These are phyloP conservation scores for Cheilosia impressa DNA, from an alignment of 2,888 invertebrate genomes.

Conservation along the genomic window DNA sequence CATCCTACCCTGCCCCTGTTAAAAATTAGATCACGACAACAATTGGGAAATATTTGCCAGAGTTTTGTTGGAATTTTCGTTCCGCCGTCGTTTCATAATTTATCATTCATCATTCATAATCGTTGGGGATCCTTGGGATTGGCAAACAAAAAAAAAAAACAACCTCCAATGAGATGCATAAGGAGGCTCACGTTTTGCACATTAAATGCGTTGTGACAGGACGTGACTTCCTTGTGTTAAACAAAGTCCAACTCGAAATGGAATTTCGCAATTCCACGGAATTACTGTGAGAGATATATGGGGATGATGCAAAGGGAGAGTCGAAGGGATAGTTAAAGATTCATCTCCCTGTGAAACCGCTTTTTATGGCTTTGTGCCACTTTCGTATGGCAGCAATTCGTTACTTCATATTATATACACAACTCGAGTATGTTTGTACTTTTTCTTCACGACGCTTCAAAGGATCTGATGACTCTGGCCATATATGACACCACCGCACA, in stretches of 20 bases:
- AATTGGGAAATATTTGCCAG: conserved; percentile 67
- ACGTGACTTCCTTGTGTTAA: conserved; percentile 77
- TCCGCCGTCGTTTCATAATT: conserved; percentile 19
- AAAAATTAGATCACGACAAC: conserved; percentile 72
- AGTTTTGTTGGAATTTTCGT: conserved; percentile 53
- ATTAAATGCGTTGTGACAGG: conserved; percentile 77
- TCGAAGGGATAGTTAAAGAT: conserved; percentile 58
- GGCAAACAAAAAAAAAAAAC: conserved; percentile 1
- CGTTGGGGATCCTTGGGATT: conserved; percentile 46
- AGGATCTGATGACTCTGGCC: conserved; percentile 22
- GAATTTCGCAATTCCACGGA: conserved; percentile 71
- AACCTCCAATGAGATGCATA: conserved; percentile 44
- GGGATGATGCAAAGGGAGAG: conserved; percentile 1
- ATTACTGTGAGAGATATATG: conserved; percentile 31
- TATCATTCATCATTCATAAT: conserved; percentile 71
- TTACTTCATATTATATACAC: conserved; percentile 38
- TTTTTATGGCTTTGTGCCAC: conserved; percentile 70
- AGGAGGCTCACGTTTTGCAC: conserved; percentile 76
- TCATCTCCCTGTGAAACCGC: conserved; percentile 57
- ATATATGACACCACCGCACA: conserved; percentile 19
- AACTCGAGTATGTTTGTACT: conserved; percentile 12
- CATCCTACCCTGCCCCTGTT: conserved; percentile 24
- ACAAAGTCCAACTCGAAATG: conserved; percentile 70
- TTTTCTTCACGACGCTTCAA: conserved; percentile 1
- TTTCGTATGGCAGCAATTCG: conserved; percentile 56